phyloP scores from a whole-genome alignment of 2,797 vertebrate species.

The Danio jaintianensis region DNA sequence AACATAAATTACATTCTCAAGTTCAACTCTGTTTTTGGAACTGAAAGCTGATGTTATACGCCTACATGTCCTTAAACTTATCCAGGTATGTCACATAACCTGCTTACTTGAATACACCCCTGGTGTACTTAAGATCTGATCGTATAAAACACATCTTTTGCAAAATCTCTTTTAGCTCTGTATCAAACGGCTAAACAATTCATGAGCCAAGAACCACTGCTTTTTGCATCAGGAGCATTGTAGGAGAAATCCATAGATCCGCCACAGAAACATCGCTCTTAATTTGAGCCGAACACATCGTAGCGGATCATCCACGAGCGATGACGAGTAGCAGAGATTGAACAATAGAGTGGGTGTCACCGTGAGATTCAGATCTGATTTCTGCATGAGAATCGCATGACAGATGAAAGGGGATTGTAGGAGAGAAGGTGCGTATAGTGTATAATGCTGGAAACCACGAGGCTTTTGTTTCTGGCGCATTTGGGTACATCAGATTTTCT shows the following conservation, averaged over 20 bases:
- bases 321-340: constrained; percentile 54
- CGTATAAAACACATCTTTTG: background rate
- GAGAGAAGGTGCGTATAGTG: constrained; percentile 45
- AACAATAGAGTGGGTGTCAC: constrained; percentile 64
- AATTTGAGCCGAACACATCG: constrained; percentile 48
- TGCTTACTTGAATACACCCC: too few species aligned
- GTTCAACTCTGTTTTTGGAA: too few species aligned
- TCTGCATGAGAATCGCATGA: constrained; percentile 50
- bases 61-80: too few species aligned
- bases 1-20: too few species aligned
- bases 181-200: constrained; percentile 21
- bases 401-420: constrained; percentile 65
- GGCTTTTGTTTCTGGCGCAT: constrained; percentile 58
- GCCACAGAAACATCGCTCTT: constrained; percentile 3
- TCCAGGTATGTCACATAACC: too few species aligned
- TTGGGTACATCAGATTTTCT: constrained; percentile 43
- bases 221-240: constrained; percentile 4
- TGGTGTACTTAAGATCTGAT: too few species aligned
- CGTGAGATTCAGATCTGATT: constrained; percentile 63
- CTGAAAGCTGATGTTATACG: too few species aligned
- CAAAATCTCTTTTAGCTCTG: background rate
- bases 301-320: constrained; percentile 36
- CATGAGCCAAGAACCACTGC: background rate
- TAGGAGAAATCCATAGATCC: background rate
- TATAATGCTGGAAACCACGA: constrained; percentile 54